Percentiles rank a stretch among this genome's conserved stretches.
phyloP scores from a whole-genome alignment of 2,113 vertebrate species.

The Periophthalmus modestus region DNA sequence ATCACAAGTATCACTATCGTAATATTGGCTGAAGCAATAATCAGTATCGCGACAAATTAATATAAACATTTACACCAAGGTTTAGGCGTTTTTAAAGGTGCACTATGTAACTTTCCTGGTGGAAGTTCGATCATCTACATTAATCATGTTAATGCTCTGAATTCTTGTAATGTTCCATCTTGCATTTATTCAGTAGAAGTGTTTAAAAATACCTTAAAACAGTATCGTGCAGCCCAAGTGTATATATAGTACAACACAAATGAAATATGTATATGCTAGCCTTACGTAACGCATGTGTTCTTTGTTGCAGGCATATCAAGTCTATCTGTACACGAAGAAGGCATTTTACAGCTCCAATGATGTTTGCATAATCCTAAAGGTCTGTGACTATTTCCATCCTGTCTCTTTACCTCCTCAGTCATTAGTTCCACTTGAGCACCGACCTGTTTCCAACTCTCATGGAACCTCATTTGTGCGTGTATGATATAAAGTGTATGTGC shows the following conservation, averaged over 20 bases:
- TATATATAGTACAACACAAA: conserved; percentile 17
- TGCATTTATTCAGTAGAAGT: too few species aligned
- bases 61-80: too few species aligned
- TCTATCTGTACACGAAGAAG: conserved; percentile 26
- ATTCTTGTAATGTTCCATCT: too few species aligned
- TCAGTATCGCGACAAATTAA: too few species aligned
- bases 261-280: conserved; percentile 20
- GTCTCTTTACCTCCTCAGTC: conserved; percentile 36
- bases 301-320: conserved; percentile 1
- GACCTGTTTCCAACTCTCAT: neutral
- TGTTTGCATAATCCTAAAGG: conserved; percentile 36
- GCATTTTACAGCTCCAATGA: conserved; percentile 30
- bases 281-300: conserved; percentile 33
- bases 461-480: conserved; percentile 16
- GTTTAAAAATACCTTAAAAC: too few species aligned
- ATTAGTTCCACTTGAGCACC: conserved; percentile 19
- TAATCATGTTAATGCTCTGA: too few species aligned
- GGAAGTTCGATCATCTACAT: too few species aligned
- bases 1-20: neutral
- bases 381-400: conserved; percentile 50
- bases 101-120: too few species aligned
- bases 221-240: too few species aligned
- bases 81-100: too few species aligned
- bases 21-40: too few species aligned
- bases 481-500: neutral